A percentile compares a stretch with the other conserved stretches of the same genome.
These are phyloP conservation scores for Apotomis betuletana DNA, from an alignment of 2,888 invertebrate species.

Conservation along the genomic window DNA sequence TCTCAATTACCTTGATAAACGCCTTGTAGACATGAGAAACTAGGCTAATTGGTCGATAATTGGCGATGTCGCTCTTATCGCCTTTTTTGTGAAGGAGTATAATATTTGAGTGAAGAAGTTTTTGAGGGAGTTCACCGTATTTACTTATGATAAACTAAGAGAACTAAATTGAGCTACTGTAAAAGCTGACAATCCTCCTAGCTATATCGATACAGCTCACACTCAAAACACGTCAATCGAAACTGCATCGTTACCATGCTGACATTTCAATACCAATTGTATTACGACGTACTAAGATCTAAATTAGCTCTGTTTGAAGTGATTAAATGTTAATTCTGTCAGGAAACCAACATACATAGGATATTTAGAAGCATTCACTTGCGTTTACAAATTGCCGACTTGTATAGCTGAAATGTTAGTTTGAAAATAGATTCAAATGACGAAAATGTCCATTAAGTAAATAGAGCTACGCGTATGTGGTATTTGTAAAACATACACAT, in stretches of 20 bases:
- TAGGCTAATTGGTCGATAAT: no score
- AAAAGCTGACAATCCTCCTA: constrained; percentile 12
- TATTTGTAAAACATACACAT: no score
- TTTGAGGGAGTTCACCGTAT: no score
- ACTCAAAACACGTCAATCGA: constrained; percentile 26
- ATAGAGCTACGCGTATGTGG: no score
- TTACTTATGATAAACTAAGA: no score
- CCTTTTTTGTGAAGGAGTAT: no score
- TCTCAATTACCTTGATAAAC: no score
- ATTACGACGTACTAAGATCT: background rate
- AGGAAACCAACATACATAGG: background rate
- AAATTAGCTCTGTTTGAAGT: background rate
- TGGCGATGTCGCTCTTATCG: no score
- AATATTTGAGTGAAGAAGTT: no score
- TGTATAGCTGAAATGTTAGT: background rate
- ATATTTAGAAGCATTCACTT: background rate
- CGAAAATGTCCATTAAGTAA: background rate
- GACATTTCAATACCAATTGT: constrained; percentile 8
- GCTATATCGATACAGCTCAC: constrained; percentile 5
- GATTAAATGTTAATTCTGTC: constrained; percentile 17
- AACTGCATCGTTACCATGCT: background rate
- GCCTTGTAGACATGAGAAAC: no score
- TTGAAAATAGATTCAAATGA: no score
- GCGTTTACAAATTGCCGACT: constrained; percentile 11
- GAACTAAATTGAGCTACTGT: background rate